phyloP scores from a whole-genome alignment of 2,888 invertebrate species.

The Ellobium chinense region DNA sequence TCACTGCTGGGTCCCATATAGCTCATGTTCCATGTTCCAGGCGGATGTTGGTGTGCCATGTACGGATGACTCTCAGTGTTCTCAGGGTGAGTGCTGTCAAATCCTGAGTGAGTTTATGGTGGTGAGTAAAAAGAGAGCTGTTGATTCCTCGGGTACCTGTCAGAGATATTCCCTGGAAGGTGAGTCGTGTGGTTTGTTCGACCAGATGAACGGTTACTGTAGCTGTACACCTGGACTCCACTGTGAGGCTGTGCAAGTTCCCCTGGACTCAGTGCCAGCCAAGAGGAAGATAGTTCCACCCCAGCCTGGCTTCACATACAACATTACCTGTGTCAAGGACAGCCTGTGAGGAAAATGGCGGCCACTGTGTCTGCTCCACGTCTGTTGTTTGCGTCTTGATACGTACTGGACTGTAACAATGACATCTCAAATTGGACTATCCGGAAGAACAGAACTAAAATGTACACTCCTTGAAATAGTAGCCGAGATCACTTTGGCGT shows the following conservation, averaged over 20 bases:
- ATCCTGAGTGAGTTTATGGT: conserved; percentile 38
- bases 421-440: not conserved
- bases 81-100: conserved; percentile 43
- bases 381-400: too few species aligned
- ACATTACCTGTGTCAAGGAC: conserved; percentile 12
- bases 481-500: too few species aligned
- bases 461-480: too few species aligned
- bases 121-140: conserved; percentile 27
- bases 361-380: too few species aligned
- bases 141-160: conserved; percentile 28
- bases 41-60: conserved; percentile 28
- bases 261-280: not conserved
- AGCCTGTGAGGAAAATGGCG: too few species aligned
- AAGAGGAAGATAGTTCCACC: conserved; percentile 37
- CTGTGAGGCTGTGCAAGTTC: conserved; percentile 24
- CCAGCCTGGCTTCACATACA: conserved; percentile 34
- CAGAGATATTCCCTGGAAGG: not conserved
- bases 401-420: too few species aligned
- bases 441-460: too few species aligned
- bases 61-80: conserved; percentile 11
- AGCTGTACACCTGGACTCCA: conserved; percentile 46
- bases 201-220: conserved; percentile 48
- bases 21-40: conserved; percentile 10
- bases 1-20: not conserved
- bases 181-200: not conserved